Conservation (phyloP, 2,888 invertebrate species). For the Smittia aterrima region DNA sequence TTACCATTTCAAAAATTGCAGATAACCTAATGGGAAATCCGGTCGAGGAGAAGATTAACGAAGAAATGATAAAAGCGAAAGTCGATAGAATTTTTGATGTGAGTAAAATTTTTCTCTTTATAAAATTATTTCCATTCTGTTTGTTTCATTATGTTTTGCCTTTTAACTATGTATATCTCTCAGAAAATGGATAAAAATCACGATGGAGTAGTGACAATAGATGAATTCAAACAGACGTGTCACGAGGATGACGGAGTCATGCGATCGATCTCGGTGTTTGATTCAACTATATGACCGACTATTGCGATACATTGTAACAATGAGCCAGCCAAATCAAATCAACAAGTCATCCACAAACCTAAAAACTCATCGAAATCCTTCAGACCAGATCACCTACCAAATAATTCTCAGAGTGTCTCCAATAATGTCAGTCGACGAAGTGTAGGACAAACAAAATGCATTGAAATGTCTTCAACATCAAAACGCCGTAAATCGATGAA, state of each 20-base stretch:
- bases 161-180: not conserved
- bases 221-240: constrained; percentile 80
- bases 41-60: constrained; percentile 72
- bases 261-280: constrained; percentile 74
- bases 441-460: constrained; percentile 33
- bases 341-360: constrained; percentile 3
- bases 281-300: constrained; percentile 68
- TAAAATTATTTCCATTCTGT: too few relatives aligned
- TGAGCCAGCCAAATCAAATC: constrained; percentile 7
- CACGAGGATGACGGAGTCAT: constrained; percentile 75
- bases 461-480: constrained; percentile 33
- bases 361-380: constrained; percentile 20
- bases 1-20: too few relatives aligned
- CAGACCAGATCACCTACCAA: not conserved
- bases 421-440: constrained; percentile 37
- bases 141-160: not conserved
- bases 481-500: constrained; percentile 35
- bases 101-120: constrained; percentile 45
- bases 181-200: constrained; percentile 85
- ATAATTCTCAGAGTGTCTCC: constrained; percentile 20
- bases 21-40: constrained; percentile 86
- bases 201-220: constrained; percentile 78
- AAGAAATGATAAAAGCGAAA: constrained; percentile 74
- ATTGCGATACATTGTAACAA: constrained; percentile 1
- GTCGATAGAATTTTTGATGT: constrained; percentile 89